Evolutionary conservation across 2,888 invertebrate genomes (phyloP).

Genomic region (Mythimna albipuncta): DNA sequence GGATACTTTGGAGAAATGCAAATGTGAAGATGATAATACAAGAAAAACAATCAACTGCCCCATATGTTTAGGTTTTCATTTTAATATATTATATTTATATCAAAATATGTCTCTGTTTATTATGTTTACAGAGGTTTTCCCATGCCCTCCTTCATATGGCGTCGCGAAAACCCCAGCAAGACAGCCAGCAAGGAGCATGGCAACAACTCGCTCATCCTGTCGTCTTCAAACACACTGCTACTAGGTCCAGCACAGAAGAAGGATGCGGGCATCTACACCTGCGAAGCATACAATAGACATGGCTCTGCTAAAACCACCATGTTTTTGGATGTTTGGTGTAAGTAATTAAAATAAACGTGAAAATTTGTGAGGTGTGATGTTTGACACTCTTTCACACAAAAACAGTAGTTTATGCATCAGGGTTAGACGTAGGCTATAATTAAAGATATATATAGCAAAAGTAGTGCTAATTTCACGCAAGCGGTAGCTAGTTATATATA

Average conservation of each 20-base stretch:
- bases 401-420: too few species aligned
- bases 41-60: too few species aligned
- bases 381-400: background rate
- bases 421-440: background rate
- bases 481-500: too few species aligned
- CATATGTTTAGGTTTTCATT: too few species aligned
- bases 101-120: too few species aligned
- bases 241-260: slow-evolving; percentile 92
- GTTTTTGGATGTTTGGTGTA: slow-evolving; percentile 95
- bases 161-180: slow-evolving; percentile 88
- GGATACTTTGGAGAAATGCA: too few species aligned
- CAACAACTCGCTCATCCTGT: slow-evolving; percentile 81
- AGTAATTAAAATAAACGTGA: slow-evolving; percentile 82
- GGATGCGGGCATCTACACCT: slow-evolving; percentile 94
- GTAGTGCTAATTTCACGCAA: too few species aligned
- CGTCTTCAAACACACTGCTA: slow-evolving; percentile 85
- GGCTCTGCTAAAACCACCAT: slow-evolving; percentile 93
- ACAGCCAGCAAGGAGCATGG: slow-evolving; percentile 71
- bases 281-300: slow-evolving; percentile 95
- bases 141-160: slow-evolving; percentile 94
- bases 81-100: too few species aligned
- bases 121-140: slow-evolving; percentile 91
- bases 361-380: background rate
- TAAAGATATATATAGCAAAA: too few species aligned
- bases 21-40: too few species aligned